Evolutionary conservation across 2,888 invertebrate species (phyloP).

Genomic region (Sturmia bella): DNA sequence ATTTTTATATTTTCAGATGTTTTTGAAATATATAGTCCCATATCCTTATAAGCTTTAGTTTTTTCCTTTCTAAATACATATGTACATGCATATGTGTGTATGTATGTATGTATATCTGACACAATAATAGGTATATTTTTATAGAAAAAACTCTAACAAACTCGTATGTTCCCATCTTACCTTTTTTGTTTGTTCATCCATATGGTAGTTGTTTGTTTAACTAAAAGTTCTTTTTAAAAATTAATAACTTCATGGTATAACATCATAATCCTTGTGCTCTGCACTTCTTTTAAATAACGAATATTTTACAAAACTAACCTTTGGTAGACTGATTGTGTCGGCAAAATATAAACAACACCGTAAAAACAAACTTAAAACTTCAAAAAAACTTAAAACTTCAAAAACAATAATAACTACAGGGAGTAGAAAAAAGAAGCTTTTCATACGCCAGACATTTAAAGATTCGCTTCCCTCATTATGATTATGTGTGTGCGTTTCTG

Average conservation of each 20-base stretch:
- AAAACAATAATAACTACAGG: conserved; percentile 19
- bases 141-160: background rate
- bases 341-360: conserved; percentile 48
- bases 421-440: conserved; percentile 37
- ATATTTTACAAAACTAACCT: conserved; percentile 42
- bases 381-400: conserved; percentile 13
- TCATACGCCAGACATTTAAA: conserved; percentile 67
- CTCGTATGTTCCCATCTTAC: conserved; percentile 5
- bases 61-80: no score
- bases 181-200: conserved; percentile 7
- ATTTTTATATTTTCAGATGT: no score
- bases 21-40: no score
- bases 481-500: conserved; percentile 27
- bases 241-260: conserved; percentile 47
- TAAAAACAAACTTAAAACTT: conserved; percentile 1
- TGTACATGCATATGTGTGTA: no score
- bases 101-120: no score
- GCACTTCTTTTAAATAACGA: conserved; percentile 49
- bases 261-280: conserved; percentile 25
- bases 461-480: conserved; percentile 58
- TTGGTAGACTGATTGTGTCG: conserved; percentile 53
- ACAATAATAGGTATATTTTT: background rate
- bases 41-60: no score
- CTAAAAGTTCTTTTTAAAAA: conserved; percentile 31
- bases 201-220: conserved; percentile 39